phyloP scores from a whole-genome alignment of 2,797 vertebrate genomes.

The Trematomus bernacchii region DNA sequence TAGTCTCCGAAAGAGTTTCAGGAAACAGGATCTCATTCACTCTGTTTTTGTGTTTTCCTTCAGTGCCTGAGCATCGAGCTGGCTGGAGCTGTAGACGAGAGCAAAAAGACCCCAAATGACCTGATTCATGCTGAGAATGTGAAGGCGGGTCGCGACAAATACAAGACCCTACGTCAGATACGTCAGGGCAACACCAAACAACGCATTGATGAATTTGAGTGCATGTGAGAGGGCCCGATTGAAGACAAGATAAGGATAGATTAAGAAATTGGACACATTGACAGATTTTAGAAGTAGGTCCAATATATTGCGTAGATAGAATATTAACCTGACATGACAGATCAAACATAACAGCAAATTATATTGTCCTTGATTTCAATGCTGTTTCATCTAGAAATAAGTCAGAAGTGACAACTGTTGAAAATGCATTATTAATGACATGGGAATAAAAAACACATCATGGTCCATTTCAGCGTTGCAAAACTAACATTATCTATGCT shows the following conservation, averaged over 20 bases:
- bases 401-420: slow-evolving; percentile 9
- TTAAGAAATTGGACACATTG: slow-evolving; percentile 10
- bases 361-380: slow-evolving; percentile 33
- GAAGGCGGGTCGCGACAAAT: slow-evolving; percentile 96
- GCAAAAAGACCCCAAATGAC: slow-evolving; percentile 95
- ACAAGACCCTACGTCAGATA: slow-evolving; percentile 98
- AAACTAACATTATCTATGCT: background rate
- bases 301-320: slow-evolving; percentile 26
- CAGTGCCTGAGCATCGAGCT: slow-evolving; percentile 95
- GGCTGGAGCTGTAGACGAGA: slow-evolving; percentile 93
- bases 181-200: slow-evolving; percentile 99
- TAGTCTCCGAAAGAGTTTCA: slow-evolving; percentile 52
- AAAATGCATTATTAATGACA: slow-evolving; percentile 18
- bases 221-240: slow-evolving; percentile 88
- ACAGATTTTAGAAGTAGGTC: slow-evolving; percentile 45
- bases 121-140: slow-evolving; percentile 97
- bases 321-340: slow-evolving; percentile 14
- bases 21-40: slow-evolving; percentile 53
- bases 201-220: slow-evolving; percentile 98
- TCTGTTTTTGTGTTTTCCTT: slow-evolving; percentile 49
- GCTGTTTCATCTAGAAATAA: slow-evolving; percentile 17
- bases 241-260: slow-evolving; percentile 1
- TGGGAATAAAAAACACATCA: background rate
- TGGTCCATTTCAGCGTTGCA: background rate
- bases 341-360: slow-evolving; percentile 16